Evolutionary conservation across 2,113 vertebrate species (phyloP), one percentile per base, ranked within the genome.

Genomic region (Onychostruthus taczanowskii): DNA sequence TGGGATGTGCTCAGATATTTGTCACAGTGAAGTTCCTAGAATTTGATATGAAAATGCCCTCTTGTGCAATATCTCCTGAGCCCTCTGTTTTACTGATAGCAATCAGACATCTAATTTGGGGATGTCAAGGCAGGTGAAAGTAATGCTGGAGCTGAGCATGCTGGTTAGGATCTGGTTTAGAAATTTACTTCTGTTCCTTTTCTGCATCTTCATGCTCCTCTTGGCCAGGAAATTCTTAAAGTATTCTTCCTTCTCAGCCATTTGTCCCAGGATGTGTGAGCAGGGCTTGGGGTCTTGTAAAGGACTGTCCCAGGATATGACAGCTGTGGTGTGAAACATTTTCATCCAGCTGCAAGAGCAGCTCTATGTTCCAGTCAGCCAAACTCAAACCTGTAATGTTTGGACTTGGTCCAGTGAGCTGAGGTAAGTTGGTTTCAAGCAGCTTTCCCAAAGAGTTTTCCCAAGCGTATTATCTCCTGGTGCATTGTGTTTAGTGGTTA

Each of bases 371-470:
- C 62, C 0, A 6, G 16, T 68, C 79, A 93, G 52, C 64, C 9
- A 1, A 37, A 75, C 41, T 90, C 79, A 53, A 72, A 27, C 28
- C 68, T 93, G 41, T 61, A 78, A 66, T 67, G 62, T 81, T 82
- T 94, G 93, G 90, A 72, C 61, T 61, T 90, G 85, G 63, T 81
- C 88, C 93, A 95, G 73, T 53, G 90, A 90, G 87, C 85, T 88
- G 89, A 89, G 92, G 73, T 70, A 72, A 78, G 90, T 24, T 90
- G 83, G n/a, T 86, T 95, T 92, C 88, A 93, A 90, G 76, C 92
- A 84, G 95, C 77, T 93, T 95, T 95, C 94, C 87, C 91, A 91
- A 92, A 94, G 89, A 92, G 80, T 90, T 97, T 97, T 96, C 95
- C 92, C 93, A 96, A 97, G 88, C 41, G 0, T 90, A 90, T 94